Evolutionary conservation across 2,888 invertebrate genomes (phyloP), one percentile per base, ranked within the genome.

Genomic region (Drosophila pegasa): DNA sequence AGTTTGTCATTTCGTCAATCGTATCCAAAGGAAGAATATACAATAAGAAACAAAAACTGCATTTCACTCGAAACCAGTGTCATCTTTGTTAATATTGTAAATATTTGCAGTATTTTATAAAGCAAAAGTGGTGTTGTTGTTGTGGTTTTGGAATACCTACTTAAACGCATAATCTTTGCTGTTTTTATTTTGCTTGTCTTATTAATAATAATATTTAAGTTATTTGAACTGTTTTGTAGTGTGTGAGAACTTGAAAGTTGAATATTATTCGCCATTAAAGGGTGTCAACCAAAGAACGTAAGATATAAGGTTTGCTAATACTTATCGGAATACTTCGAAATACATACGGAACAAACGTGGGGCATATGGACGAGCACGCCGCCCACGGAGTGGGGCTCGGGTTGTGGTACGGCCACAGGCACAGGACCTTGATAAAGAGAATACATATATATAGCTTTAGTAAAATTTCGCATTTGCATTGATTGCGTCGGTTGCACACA

Each of bases 361-460:
- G 97, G 97, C 97, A 97, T 97, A 91, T 97, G 97, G 80, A 97
- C 97, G 88, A 98, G 94, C 74, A 97, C 97, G 59, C 97, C 97
- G 75, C 97, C 96, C 63, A 97, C 96, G 29, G 95, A 96, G 93
- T 95, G 95, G 70, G 94, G 94, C 91, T 96, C 96, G 51, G 95
- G 94, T 80, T 94, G 94, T 50, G 94, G 94, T 35, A 92, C 92
- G 38, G 92, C 92, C 56, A 92, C 92, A 12, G 94, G 94, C 60
- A 92, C 89, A 54, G 93, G 92, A 85, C 92, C 92, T 92, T 84
- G 35, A 58, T 47, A 62, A 70, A 62, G 68, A 79, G 38, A 86
- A 71, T 35, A 52, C 47, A 59, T 14, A 67, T n/a, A 69, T 38
- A 51, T 47, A 63, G 12, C 68, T 18, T 87, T 81, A 82, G 82